Base-by-base conservation (phyloP, 2,888 invertebrate genomes). In the Aquatica leii region DNA sequence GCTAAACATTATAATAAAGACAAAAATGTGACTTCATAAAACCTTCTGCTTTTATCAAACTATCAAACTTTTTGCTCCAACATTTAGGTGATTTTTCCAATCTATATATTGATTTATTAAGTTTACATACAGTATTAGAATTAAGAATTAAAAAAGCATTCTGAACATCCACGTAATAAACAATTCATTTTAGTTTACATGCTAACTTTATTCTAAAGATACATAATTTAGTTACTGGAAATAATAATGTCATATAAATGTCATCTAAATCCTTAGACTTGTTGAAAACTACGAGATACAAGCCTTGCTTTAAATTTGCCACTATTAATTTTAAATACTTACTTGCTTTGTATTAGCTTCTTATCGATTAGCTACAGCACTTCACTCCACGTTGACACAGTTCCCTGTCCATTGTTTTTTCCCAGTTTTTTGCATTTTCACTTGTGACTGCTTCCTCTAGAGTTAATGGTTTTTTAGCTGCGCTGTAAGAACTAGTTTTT, bases 1-100 rank as follows among this genome's bases (percentile, higher is more conserved):
- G 20, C 31, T 6, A 31, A 24, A 24, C 21, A 31, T 61, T 65
- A 8, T 12, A 31, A 51, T 62, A 62, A 17, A 62, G 34, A 35
- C 57, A 70, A 20, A 48, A 62, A 52, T 62, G 17, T 21, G 59
- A 69, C 41, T 60, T 61, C 8, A 2, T 15, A 46, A 62, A 68
- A 6, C 49, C 61, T 49, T 15, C 4, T 15, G 8, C 14, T 11
- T 14, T 41, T 15, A 41, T 41, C 8, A 41, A 8, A 15, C 6
- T 41, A 14, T 41, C 41, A 41, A 21, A 71, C 24, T 18, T 64
- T 54, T 21, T 67, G 31, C 67, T 67, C 69, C 70, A 68, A 43
- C 41, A 61, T 48, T 62, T 62, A 6, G 63, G 60, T 6, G 65
- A 64, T 20, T 56, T 65, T 41, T 65, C 66, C 0, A 68, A 31